phyloP scores from a whole-genome alignment of 2,113 vertebrate species.

The Telmatochromis brichardi region DNA sequence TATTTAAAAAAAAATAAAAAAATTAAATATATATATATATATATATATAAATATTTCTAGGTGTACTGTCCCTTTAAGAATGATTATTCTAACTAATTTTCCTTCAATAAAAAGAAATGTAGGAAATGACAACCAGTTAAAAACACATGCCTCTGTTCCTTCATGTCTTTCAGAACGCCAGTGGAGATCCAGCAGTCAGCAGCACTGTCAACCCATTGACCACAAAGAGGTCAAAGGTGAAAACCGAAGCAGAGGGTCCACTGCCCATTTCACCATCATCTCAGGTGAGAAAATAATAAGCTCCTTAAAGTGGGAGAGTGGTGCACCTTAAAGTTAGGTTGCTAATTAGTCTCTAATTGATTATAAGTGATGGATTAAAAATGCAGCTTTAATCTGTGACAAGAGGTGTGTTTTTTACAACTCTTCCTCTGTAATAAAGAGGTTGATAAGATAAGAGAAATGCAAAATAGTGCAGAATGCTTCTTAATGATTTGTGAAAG shows the following conservation, averaged over 20 bases:
- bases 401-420: background rate
- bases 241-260: slow-evolving; percentile 79
- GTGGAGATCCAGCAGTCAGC: slow-evolving; percentile 90
- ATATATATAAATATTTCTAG: background rate
- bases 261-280: slow-evolving; percentile 66
- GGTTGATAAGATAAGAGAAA: slow-evolving; percentile 30
- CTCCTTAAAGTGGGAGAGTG: background rate
- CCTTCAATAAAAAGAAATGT: background rate
- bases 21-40: background rate
- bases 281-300: slow-evolving; percentile 35
- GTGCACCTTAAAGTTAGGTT: background rate
- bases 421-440: background rate
- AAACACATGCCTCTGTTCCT: background rate
- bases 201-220: slow-evolving; percentile 90
- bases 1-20: too few species aligned
- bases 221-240: slow-evolving; percentile 93
- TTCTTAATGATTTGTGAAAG: background rate
- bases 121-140: background rate
- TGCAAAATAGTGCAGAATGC: slow-evolving; percentile 1
- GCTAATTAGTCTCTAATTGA: background rate
- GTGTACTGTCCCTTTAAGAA: background rate
- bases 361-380: background rate
- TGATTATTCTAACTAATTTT: background rate
- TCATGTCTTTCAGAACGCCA: slow-evolving; percentile 73
- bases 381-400: slow-evolving; percentile 23